Evolutionary conservation across 2,113 vertebrate genomes (phyloP).

Genomic region (Protobothrops mucrosquamatus): DNA sequence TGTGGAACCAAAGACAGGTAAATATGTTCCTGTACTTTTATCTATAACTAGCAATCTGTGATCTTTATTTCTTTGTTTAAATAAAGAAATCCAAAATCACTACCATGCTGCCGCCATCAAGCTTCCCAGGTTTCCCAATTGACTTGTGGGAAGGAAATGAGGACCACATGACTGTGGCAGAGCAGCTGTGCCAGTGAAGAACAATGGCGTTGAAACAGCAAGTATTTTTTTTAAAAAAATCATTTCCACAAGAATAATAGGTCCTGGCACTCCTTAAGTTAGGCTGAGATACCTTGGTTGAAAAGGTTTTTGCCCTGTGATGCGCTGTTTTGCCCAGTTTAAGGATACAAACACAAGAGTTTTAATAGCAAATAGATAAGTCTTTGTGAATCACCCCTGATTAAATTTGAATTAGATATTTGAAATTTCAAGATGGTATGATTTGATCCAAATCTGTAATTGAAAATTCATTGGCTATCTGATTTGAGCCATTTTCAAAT

Average conservation of each 20-base stretch:
- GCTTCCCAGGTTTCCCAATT: neutral
- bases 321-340: neutral
- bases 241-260: neutral
- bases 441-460: neutral
- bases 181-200: neutral
- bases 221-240: neutral
- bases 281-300: neutral
- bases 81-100: neutral
- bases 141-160: neutral
- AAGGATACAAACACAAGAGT: neutral
- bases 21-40: neutral
- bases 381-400: neutral
- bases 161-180: neutral
- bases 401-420: neutral
- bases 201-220: neutral
- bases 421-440: neutral
- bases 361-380: neutral
- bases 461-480: neutral
- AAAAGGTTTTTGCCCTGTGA: neutral
- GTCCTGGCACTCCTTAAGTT: neutral
- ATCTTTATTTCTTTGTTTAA: neutral
- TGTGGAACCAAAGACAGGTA: slow-evolving; percentile 96
- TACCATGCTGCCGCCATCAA: neutral
- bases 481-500: neutral
- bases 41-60: neutral